These are phyloP conservation scores for Chloroceryle inda DNA, from an alignment of 2,797 vertebrate genomes.

Conservation along the genomic window DNA sequence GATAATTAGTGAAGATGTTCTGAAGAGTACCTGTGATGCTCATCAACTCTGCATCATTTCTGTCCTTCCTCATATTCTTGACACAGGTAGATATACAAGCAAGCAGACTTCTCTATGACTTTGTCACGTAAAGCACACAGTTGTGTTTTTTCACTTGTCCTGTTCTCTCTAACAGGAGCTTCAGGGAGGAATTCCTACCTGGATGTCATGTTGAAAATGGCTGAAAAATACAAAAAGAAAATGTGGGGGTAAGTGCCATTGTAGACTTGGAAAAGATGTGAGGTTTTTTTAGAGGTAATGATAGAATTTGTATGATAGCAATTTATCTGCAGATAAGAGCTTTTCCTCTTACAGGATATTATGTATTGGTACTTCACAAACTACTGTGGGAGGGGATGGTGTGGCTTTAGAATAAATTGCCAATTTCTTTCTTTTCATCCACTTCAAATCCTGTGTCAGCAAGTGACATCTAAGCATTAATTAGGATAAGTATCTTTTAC, in stretches of 20 bases:
- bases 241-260: conserved; percentile 93
- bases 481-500: neutral
- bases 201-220: conserved; percentile 92
- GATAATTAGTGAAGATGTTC: conserved; percentile 87
- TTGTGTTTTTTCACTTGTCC: neutral
- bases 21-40: conserved; percentile 92
- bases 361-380: neutral
- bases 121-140: neutral
- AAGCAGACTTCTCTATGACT: neutral
- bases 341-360: neutral
- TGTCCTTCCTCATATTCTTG: conserved; percentile 95
- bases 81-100: conserved; percentile 86
- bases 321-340: neutral
- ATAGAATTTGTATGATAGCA: neutral
- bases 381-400: neutral
- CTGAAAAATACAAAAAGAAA: conserved; percentile 99
- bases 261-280: neutral
- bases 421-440: neutral
- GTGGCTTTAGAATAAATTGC: neutral
- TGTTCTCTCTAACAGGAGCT: conserved; percentile 83
- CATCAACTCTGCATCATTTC: conserved; percentile 93
- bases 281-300: neutral
- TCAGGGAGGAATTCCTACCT: conserved; percentile 92
- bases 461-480: neutral
- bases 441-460: neutral